Base-by-base conservation (phyloP, 2,888 invertebrate species). In the Aethes cnicana region DNA sequence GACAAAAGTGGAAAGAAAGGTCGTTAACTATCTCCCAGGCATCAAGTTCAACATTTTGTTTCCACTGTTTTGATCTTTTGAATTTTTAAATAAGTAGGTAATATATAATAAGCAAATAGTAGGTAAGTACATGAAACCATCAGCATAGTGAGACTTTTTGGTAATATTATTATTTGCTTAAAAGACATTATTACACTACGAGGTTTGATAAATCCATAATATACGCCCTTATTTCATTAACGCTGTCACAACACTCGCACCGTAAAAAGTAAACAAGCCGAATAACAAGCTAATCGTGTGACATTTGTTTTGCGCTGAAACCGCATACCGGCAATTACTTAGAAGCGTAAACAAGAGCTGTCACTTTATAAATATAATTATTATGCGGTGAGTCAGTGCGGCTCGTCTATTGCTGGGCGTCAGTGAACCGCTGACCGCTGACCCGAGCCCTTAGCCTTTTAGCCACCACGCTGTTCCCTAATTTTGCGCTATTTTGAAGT, bases 351-450 rank as follows among this genome's bases (percentile, higher is more conserved):
- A 72, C 76, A 81, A 81, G 81, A 73, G 69, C 68, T 71, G 72
- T 70, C 68, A 63, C 66, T 57, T 71, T 77, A 76, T 68, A 73
- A 75, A 75, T 68, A 73, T 72, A 74, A 67, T 74, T 70, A 73
- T 71, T 77, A 68, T 71, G 72, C 67, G 68, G 61, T 84, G 82
- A 85, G 69, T 85, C 82, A 84, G 62, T 21, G 66, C 70, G 66
- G 69, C 65, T 72, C 65, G 63, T 79, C 71, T 79, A 71, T 77
- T 58, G 57, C 47, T 62, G 63, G 63, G 70, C 69, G 67, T 66
- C 68, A 63, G 63, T 77, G 81, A 77, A 78, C 82, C 69, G 68
- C 59, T 81, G 85, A 86, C 84, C 85, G 77, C 75, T 46, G 52
- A 52, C 52, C 52, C 42, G 43, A 23, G 17, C 58, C 63, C 66